Percentiles rank a stretch among this genome's conserved stretches.
Evolutionary conservation across 1,140 invertebrate genomes (phyloP).

Genomic region (Druon quercuslanigerum): DNA sequence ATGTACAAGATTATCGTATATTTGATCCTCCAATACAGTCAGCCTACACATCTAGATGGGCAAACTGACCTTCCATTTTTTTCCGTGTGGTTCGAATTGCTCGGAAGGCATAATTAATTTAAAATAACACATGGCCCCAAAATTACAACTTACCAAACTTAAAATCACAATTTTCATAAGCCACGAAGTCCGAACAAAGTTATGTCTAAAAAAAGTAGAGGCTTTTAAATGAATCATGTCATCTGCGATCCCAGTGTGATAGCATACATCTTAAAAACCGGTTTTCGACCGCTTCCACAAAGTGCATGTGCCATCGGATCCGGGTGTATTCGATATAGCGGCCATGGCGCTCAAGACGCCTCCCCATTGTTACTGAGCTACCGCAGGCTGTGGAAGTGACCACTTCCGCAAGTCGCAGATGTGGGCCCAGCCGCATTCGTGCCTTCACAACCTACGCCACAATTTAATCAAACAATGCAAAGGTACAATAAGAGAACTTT

Average conservation of each 20-base stretch:
- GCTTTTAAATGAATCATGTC: background rate
- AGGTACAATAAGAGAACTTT: slow-evolving; percentile 6
- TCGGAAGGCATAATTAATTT: no score
- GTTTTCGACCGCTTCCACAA: slow-evolving; percentile 64
- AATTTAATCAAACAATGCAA: slow-evolving; percentile 49
- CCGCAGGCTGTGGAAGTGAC: slow-evolving; percentile 58
- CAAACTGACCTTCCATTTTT: no score
- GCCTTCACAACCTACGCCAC: slow-evolving; percentile 52
- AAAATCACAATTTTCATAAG: background rate
- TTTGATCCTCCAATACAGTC: no score
- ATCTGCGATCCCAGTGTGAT: background rate
- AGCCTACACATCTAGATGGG: no score
- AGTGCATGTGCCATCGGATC: slow-evolving; percentile 62
- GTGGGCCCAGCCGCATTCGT: slow-evolving; percentile 59
- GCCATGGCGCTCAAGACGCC: slow-evolving; percentile 50
- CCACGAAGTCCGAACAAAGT: background rate
- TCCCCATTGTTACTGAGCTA: slow-evolving; percentile 52
- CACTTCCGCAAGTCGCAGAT: slow-evolving; percentile 65
- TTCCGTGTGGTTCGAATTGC: no score
- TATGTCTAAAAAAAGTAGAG: background rate
- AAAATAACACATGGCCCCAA: no score
- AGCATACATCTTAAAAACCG: slow-evolving; percentile 57
- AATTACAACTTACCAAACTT: background rate
- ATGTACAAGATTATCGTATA: no score
- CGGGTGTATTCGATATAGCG: slow-evolving; percentile 62